Base-by-base conservation (phyloP, 2,888 invertebrate genomes). In the Agriopis aurantiaria region DNA sequence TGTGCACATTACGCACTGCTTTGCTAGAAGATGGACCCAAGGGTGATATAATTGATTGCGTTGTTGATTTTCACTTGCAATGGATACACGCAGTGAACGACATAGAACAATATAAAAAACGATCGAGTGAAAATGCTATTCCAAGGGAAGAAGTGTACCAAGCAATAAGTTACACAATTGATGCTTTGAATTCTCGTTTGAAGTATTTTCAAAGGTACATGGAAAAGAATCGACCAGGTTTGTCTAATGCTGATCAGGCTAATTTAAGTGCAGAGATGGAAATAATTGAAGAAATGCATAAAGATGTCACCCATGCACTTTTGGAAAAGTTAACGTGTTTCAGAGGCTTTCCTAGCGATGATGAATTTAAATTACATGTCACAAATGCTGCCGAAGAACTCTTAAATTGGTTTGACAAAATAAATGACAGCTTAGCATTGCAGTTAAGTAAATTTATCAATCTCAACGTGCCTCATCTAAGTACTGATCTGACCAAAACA, bases 221-320 rank as follows among this genome's bases (percentile, higher is more conserved):
- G 80, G 82, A 88, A 68, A 87, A 85, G 43, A 73, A 88, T 75
- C 78, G 78, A 52, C 41, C 75, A n/a, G 51, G 48, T 9, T 75
- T 91, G 57, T 72, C 88, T 41, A 88, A 88, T 73, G 73, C 73
- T 61, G 76, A 86, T 45, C 87, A 88, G 77, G 73, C 78, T 7
- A 81, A 89, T 73, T 69, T 94, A 60, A 60, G 76, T 49, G 80
- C 90, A 4, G 94, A 94, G 58, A 73, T 91, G 59, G 94, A 93
- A 88, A 89, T 94, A 67, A 82, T 93, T 33, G 90, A 91, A 82
- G 92, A 89, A 40, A 94, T 94, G 94, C 89, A 94, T 66, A 85
- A 83, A 76, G 89, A 91, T 14, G 85, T 88, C 12, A 82, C 78
- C 1, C 67, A 70, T 66, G 56, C 69, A 48, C 85, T 93, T 65